Conservation (phyloP, 2,888 invertebrate genomes). For the Drosophila neotestacea region DNA sequence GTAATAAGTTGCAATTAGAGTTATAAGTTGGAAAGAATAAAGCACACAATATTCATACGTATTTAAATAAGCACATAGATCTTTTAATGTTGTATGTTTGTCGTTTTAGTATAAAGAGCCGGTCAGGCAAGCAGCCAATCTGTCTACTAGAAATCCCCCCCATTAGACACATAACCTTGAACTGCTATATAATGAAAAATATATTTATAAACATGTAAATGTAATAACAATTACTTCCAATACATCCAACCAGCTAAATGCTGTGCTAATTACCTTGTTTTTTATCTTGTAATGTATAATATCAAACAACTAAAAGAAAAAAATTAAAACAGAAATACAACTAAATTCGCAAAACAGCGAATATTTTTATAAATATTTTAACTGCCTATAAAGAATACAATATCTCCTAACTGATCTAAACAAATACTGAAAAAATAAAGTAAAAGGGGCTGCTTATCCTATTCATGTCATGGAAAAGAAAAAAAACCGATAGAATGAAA, state of each 20-base stretch:
- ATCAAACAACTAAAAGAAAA: slow-evolving; percentile 26
- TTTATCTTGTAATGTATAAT: slow-evolving; percentile 9
- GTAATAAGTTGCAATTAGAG: slow-evolving; percentile 61
- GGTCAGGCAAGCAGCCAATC: slow-evolving; percentile 54
- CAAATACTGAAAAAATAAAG: slow-evolving; percentile 13
- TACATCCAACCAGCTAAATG: slow-evolving; percentile 32
- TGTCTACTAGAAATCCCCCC: slow-evolving; percentile 47
- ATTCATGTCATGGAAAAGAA: slow-evolving; percentile 40
- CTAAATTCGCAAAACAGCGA: slow-evolving; percentile 41
- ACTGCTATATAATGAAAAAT: slow-evolving; percentile 18
- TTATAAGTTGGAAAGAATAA: slow-evolving; percentile 44
- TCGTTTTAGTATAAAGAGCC: slow-evolving; percentile 60
- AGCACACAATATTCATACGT: slow-evolving; percentile 43
- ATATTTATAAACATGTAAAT: slow-evolving; percentile 13
- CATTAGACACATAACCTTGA: slow-evolving; percentile 39
- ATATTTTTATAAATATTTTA: slow-evolving; percentile 66
- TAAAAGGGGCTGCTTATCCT: slow-evolving; percentile 30
- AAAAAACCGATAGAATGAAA: slow-evolving; percentile 18
- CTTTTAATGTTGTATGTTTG: slow-evolving; percentile 72
- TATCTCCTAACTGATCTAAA: slow-evolving; percentile 38
- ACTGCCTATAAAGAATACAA: slow-evolving; percentile 21
- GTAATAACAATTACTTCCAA: slow-evolving; percentile 35
- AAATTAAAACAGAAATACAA: slow-evolving; percentile 32
- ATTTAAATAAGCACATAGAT: slow-evolving; percentile 36
- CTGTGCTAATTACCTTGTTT: slow-evolving; percentile 37